Base-by-base conservation (phyloP, 2,888 invertebrate species). In the Mimas tiliae region DNA sequence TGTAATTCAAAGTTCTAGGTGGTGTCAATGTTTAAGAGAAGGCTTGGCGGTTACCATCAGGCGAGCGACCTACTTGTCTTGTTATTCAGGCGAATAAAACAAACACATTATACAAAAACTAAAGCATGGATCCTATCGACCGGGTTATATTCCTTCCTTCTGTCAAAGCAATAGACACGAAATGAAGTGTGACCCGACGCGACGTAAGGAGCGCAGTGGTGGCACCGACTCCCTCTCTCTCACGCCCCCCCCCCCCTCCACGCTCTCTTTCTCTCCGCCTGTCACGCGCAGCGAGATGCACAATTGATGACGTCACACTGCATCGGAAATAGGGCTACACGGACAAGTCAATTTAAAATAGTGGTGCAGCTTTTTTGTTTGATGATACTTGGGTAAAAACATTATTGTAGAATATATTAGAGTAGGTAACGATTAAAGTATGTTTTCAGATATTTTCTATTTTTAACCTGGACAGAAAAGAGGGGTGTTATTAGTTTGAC, bases 231-330 rank as follows among this genome's bases (percentile, higher is more conserved):
- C 34, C 33, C 53, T 8, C 33, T 27, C 1, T 4, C 27, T 27
- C 33, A 14, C 34, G 7, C 33, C 27, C 9, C 27, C 33, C 33
- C 52, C 12, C 6, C n/a, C 6, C 9, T n/a, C 8, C 53, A 34
- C 33, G 53, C 53, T 38, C 34, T 55, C 55, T 55, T 55, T 55
- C 55, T 55, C 55, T 55, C 34, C 34, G 33, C 63, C 66, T 66
- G 69, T 71, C 71, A 65, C 12, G 27, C 48, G 68, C 71, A 71
- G 67, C n/a, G 47, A 45, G 66, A 58, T 68, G 70, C 70, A 68
- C 68, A 71, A 71, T 71, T 71, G 70, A 71, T 71, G 70, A 67
- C 68, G 68, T 68, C 71, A 67, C 65, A 48, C 38, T 70, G 68
- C 68, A 72, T 68, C 63, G 48, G 33, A 33, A 42, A 21, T 58